These are phyloP conservation scores for Athene noctua DNA, from an alignment of 2,113 vertebrate species.

Conservation along the genomic window DNA sequence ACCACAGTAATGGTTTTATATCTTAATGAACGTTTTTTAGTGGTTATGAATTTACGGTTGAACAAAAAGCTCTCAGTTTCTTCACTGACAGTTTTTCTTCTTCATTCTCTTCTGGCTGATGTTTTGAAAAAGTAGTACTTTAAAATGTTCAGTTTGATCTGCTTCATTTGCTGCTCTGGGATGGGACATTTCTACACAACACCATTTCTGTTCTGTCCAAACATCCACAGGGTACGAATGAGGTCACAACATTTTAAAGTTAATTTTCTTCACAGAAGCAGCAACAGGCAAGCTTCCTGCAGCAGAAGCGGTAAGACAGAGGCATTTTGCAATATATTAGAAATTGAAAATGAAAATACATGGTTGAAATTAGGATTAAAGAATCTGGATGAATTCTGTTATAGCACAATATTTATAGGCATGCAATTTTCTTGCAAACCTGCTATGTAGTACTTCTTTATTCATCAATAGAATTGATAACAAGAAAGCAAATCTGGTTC, in stretches of 20 bases:
- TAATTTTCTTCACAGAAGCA: not conserved
- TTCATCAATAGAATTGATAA: not conserved
- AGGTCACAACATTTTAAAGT: not conserved
- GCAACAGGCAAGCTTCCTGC: not conserved
- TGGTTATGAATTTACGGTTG: not conserved
- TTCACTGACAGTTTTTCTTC: not conserved
- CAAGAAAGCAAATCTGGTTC: not conserved
- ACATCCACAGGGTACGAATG: not conserved
- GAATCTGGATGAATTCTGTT: not conserved
- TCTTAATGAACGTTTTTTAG: not conserved
- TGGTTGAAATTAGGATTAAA: not conserved
- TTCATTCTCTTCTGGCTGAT: not conserved
- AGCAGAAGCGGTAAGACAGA: not conserved
- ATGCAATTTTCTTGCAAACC: not conserved
- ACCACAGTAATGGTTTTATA: not conserved
- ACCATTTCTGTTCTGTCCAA: not conserved
- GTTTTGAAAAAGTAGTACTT: not conserved
- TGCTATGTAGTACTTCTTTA: not conserved
- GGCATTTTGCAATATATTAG: not conserved
- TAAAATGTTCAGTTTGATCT: not conserved
- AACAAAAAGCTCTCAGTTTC: conserved; percentile 7
- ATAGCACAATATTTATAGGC: not conserved
- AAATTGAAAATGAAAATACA: not conserved
- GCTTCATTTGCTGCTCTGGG: not conserved
- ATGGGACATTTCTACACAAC: not conserved